These are phyloP conservation scores for Teleogryllus occipitalis DNA, from an alignment of 1,140 invertebrate genomes.

Conservation along the genomic window DNA sequence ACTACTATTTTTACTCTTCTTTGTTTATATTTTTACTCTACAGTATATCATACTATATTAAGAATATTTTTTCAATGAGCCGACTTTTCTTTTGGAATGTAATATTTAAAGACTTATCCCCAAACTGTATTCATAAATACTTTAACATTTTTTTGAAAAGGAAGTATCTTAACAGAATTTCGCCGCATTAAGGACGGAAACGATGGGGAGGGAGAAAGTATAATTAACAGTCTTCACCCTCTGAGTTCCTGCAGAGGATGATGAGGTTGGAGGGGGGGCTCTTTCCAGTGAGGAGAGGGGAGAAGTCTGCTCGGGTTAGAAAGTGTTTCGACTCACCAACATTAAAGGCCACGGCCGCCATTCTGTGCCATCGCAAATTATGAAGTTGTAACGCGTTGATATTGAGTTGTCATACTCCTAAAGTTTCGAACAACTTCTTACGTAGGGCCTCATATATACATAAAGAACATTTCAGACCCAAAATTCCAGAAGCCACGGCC, in stretches of 20 bases:
- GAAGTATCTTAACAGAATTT: slow-evolving; percentile 1
- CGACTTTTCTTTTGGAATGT: not conserved
- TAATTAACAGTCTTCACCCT: not conserved
- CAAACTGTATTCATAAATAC: not conserved
- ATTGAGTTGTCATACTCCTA: not conserved
- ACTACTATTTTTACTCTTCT: no score
- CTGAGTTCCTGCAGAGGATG: not conserved
- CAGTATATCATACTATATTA: no score
- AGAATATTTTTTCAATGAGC: no score
- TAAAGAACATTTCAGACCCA: not conserved
- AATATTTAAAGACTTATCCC: not conserved
- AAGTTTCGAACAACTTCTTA: not conserved
- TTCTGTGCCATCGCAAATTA: not conserved
- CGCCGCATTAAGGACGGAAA: not conserved
- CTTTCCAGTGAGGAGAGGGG: not conserved
- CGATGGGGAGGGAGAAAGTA: not conserved
- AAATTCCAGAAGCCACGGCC: not conserved
- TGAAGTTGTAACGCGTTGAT: not conserved
- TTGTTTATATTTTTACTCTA: no score
- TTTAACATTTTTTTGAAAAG: not conserved
- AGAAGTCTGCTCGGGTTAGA: not conserved
- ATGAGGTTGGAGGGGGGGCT: not conserved
- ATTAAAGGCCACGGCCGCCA: no score
- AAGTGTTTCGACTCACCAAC: no score
- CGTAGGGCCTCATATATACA: not conserved